Conservation (phyloP, 64 coral and sea anemone species). For the Actinia equina region DNA sequence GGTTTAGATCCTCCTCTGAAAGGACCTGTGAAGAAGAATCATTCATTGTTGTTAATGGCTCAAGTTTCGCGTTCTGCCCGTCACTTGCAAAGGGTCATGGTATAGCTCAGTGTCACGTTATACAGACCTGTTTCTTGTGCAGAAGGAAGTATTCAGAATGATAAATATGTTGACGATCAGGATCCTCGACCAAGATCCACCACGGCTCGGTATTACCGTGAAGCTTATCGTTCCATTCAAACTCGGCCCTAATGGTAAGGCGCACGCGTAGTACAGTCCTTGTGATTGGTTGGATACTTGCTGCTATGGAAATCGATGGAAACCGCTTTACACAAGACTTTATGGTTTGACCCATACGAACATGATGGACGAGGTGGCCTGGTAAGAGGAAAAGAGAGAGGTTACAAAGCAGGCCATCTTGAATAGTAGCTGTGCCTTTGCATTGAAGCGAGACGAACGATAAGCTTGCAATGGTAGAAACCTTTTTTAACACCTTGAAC, state of each 20-base stretch:
- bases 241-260: slow-evolving; percentile 83
- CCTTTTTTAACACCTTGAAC: too few species aligned
- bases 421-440: too few species aligned
- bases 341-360: slow-evolving; percentile 87
- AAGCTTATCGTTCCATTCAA: slow-evolving; percentile 92
- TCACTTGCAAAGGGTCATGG: not conserved
- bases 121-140: slow-evolving; percentile 89
- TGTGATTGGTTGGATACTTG: slow-evolving; percentile 98
- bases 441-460: too few species aligned
- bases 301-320: slow-evolving; percentile 83
- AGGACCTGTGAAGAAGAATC: slow-evolving; percentile 38
- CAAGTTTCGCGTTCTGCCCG: not conserved
- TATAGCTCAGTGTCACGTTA: not conserved
- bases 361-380: slow-evolving; percentile 96
- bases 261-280: slow-evolving; percentile 94
- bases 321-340: slow-evolving; percentile 80
- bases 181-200: slow-evolving; percentile 99
- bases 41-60: too few species aligned
- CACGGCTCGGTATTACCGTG: slow-evolving; percentile 88
- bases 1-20: slow-evolving; percentile 65
- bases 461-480: too few species aligned
- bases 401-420: too few species aligned
- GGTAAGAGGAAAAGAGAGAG: not conserved
- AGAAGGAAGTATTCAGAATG: slow-evolving; percentile 97
- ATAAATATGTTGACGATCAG: slow-evolving; percentile 92